phyloP scores from a whole-genome alignment of 2,888 invertebrate genomes.

The Brenthis daphne region DNA sequence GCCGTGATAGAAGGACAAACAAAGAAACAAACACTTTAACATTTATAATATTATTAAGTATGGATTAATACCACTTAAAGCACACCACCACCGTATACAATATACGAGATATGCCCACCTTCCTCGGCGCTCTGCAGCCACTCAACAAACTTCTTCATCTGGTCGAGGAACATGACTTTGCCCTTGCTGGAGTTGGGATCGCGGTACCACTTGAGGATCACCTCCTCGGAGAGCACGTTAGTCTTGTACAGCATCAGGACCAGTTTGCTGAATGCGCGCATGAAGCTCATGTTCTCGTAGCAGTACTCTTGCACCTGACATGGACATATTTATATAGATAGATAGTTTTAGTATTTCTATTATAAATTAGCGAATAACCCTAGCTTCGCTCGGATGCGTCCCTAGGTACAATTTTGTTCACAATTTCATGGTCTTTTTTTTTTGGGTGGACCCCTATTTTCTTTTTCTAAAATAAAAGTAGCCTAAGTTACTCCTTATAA shows the following conservation, averaged over 20 bases:
- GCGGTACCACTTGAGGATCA: slow-evolving; percentile 97
- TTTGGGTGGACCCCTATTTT: too few relatives aligned
- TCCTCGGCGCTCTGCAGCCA: slow-evolving; percentile 99
- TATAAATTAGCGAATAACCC: too few relatives aligned
- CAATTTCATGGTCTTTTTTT: too few relatives aligned
- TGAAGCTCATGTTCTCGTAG: slow-evolving; percentile 99
- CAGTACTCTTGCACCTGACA: slow-evolving; percentile 95
- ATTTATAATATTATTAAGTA: too few relatives aligned
- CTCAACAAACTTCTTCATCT: slow-evolving; percentile 98
- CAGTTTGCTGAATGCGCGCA: slow-evolving; percentile 99
- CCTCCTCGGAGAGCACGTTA: slow-evolving; percentile 97
- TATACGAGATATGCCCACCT: slow-evolving; percentile 57
- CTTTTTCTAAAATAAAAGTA: too few relatives aligned
- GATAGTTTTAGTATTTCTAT: not conserved
- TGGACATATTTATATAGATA: not conserved
- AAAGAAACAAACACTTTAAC: too few relatives aligned
- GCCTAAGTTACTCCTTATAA: too few relatives aligned
- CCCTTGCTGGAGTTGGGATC: slow-evolving; percentile 95
- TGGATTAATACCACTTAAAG: too few relatives aligned
- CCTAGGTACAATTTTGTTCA: too few relatives aligned
- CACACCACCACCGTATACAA: too few relatives aligned
- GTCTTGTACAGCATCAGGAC: slow-evolving; percentile 98
- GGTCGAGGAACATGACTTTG: slow-evolving; percentile 98
- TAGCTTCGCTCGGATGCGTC: too few relatives aligned
- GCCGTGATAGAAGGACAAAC: too few relatives aligned